These are phyloP conservation scores for Lagopus muta DNA, from an alignment of 2,113 vertebrate genomes.

Conservation along the genomic window DNA sequence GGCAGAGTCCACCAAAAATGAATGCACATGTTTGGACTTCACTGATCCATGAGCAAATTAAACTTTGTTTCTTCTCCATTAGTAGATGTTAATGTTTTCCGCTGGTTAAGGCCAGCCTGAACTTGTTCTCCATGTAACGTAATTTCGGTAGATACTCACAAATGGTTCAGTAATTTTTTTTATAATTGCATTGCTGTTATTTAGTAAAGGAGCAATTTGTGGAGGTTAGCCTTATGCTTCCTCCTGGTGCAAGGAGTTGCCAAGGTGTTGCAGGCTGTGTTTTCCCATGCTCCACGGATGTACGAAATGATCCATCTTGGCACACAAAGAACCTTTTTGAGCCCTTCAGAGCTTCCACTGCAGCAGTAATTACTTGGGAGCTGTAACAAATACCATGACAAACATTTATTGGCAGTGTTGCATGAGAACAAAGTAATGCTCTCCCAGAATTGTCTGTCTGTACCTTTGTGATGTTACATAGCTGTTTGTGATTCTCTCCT, in stretches of 20 bases:
- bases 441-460: background rate
- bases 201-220: background rate
- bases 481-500: background rate
- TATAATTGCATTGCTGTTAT: background rate
- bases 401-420: background rate
- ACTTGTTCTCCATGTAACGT: background rate
- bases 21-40: constrained; percentile 29
- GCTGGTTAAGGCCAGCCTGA: constrained; percentile 26
- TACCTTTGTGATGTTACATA: fast-evolving
- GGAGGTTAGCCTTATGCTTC: background rate
- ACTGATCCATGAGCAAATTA: constrained; percentile 63
- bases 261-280: background rate
- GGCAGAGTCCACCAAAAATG: constrained; percentile 47
- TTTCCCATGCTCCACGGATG: fast-evolving
- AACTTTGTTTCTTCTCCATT: constrained; percentile 65
- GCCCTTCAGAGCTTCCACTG: background rate
- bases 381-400: background rate
- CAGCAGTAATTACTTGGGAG: background rate
- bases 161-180: background rate
- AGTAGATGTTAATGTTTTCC: background rate
- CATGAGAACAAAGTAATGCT: background rate
- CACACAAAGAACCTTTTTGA: background rate
- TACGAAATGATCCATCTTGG: background rate
- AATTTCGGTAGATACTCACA: background rate
- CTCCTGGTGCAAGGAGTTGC: background rate